Percentiles rank a stretch among this genome's conserved stretches.
Evolutionary conservation across 2,797 vertebrate genomes (phyloP).

Genomic region (Neosalanx taihuensis): DNA sequence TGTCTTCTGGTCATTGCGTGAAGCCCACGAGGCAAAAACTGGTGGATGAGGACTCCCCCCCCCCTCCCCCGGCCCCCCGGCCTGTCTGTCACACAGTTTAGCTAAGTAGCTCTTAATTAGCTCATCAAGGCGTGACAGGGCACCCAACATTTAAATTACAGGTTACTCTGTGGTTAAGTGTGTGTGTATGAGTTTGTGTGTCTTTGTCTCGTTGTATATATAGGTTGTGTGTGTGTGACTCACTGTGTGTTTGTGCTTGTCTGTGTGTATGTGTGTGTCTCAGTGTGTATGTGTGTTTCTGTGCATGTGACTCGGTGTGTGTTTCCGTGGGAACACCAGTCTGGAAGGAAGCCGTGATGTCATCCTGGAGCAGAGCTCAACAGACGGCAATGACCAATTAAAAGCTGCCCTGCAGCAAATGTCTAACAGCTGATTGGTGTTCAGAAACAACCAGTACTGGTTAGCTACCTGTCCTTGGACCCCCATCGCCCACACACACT

Average conservation of each 20-base stretch:
- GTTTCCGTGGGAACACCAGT: conserved; percentile 18
- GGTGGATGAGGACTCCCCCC: conserved; percentile 27
- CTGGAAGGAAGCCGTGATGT: conserved; percentile 23
- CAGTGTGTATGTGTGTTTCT: conserved; percentile 9
- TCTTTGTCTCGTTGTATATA: neutral
- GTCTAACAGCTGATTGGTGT: conserved; percentile 60
- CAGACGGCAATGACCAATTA: conserved; percentile 64
- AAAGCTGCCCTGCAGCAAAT: conserved; percentile 65
- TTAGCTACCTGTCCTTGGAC: conserved; percentile 18
- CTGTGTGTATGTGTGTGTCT: conserved; percentile 14
- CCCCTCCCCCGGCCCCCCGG: conserved; percentile 31
- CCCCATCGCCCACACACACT: too few relatives aligned
- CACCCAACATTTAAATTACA: conserved; percentile 39
- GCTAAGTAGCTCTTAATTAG: conserved; percentile 59
- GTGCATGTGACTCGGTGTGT: neutral
- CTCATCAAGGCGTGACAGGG: conserved; percentile 52
- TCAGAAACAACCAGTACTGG: conserved; percentile 32
- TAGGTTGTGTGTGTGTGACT: neutral
- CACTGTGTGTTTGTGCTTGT: neutral
- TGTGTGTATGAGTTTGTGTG: conserved; percentile 2
- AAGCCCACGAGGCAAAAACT: conserved; percentile 57
- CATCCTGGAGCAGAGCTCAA: conserved; percentile 12
- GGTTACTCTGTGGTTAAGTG: conserved; percentile 2
- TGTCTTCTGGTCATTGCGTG: conserved; percentile 52
- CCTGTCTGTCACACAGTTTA: conserved; percentile 40